Evolutionary conservation across 35 echinoderm and acorn worm genomes (phyloP).

Genomic region (Ophiothrix spiculata): DNA sequence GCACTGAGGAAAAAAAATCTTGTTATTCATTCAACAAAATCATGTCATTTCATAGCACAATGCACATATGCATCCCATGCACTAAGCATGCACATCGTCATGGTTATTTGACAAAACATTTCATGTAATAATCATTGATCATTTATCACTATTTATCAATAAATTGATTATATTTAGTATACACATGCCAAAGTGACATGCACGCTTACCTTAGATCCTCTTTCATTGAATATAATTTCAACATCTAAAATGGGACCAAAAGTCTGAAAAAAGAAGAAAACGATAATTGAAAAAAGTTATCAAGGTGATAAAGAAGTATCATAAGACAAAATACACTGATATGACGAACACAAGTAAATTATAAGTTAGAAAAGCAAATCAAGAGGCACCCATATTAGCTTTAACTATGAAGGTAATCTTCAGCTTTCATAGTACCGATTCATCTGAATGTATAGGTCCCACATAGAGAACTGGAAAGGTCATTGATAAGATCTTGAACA

Average conservation of each 20-base stretch:
- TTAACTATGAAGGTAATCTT: too few relatives aligned
- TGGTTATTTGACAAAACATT: too few relatives aligned
- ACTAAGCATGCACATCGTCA: not conserved
- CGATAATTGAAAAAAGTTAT: not conserved
- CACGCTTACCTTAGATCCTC: constrained; percentile 95
- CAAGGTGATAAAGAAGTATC: constrained; percentile 17
- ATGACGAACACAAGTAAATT: too few relatives aligned
- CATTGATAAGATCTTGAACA: too few relatives aligned
- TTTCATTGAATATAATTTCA: constrained; percentile 99
- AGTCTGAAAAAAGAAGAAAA: constrained; percentile 46
- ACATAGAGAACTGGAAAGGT: too few relatives aligned
- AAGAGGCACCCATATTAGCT: too few relatives aligned
- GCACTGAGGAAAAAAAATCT: constrained; percentile 9
- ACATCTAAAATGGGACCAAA: constrained; percentile 99
- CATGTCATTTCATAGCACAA: not conserved
- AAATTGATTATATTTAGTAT: not conserved
- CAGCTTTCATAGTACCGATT: not conserved
- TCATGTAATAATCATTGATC: not conserved
- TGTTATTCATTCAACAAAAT: not conserved
- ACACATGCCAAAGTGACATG: constrained; percentile 7
- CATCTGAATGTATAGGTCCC: not conserved
- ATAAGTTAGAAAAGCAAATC: too few relatives aligned
- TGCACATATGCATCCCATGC: not conserved
- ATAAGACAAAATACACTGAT: too few relatives aligned
- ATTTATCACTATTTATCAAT: constrained; percentile 8